Conservation (phyloP, 2,113 vertebrate species). For the Turdus rufiventris region DNA sequence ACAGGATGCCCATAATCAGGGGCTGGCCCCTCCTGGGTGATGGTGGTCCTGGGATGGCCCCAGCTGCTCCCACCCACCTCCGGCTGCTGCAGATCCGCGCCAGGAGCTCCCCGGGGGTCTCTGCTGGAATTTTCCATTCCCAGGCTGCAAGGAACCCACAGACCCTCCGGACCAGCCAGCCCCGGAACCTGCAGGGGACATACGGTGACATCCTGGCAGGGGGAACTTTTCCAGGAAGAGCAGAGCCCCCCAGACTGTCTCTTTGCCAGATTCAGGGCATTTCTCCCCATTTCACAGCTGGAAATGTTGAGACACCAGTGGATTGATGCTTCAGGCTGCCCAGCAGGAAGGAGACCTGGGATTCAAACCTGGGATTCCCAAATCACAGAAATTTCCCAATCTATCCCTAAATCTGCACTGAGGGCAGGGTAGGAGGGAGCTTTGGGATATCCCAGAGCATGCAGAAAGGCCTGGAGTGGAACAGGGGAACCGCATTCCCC, state of each 20-base stretch:
- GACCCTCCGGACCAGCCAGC: conserved; percentile 76
- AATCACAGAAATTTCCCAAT: neutral
- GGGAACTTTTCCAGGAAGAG: no score
- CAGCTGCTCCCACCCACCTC: conserved; percentile 3
- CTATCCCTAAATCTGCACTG: neutral
- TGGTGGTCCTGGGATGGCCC: neutral
- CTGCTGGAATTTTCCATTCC: conserved; percentile 2
- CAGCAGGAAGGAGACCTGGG: neutral
- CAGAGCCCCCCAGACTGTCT: no score
- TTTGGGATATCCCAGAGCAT: accelerated
- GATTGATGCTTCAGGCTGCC: neutral
- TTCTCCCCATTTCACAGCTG: neutral
- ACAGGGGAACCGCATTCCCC: neutral
- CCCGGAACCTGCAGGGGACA: conserved; percentile 68
- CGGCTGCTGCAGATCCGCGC: conserved; percentile 40
- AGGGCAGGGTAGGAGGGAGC: neutral
- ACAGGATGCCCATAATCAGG: accelerated
- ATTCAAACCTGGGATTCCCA: neutral
- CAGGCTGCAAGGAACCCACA: conserved; percentile 60
- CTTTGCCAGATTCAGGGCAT: neutral
- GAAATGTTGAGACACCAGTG: accelerated
- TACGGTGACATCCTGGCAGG: accelerated
- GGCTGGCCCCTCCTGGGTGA: neutral
- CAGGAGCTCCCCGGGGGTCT: neutral
- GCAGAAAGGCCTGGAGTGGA: neutral